Base-by-base conservation (phyloP, 2,888 invertebrate genomes). In the Rhaphigaster nebulosa region DNA sequence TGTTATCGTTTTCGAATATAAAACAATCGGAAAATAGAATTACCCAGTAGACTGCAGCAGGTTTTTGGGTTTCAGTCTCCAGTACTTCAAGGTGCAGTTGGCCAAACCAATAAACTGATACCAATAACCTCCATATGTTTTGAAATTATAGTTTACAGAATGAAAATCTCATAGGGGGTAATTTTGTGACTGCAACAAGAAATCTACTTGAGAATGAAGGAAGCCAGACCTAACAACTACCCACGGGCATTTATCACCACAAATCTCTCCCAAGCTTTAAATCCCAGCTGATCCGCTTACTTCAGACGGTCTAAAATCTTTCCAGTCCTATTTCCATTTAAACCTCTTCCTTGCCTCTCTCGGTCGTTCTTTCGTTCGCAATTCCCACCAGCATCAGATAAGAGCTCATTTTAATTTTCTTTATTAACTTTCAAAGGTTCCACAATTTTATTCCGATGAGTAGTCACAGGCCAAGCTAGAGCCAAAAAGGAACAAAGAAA, bases 281-380 rank as follows among this genome's bases (percentile, higher is more conserved):
- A 76, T 38, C 70, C 70, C 34, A 76, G 38, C 70, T 76, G 70
- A 76, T 76, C 70, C 70, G 70, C 70, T 76, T 76, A 76, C 70
- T 76, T 76, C 70, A 76, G 34, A 20, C 8, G 70, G 34, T 76
- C 70, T 76, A 38, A 76, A 76, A 76, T 76, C 70, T 76, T 76
- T 76, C 70, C 38, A 76, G 70, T 20, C 34, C 70, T 76, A 76
- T 76, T 76, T 76, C 70, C 70, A 76, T 76, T 76, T 76, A 76
- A 76, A 76, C 70, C 70, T 76, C 70, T 38, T 76, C 38, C 70
- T 38, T 20, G 5, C 70, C 38, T 38, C 20, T 76, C 23, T 76
- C 38, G 38, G 34, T 20, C 70, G 65, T 70, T 34, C 70, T 18
- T 70, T 34, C 34, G 18, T 38, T 38, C 29, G 34, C 70, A 76